Evolutionary conservation across 2,113 vertebrate genomes (phyloP), one percentile per base, ranked within the genome.

Genomic region (Coracopsis vasa): DNA sequence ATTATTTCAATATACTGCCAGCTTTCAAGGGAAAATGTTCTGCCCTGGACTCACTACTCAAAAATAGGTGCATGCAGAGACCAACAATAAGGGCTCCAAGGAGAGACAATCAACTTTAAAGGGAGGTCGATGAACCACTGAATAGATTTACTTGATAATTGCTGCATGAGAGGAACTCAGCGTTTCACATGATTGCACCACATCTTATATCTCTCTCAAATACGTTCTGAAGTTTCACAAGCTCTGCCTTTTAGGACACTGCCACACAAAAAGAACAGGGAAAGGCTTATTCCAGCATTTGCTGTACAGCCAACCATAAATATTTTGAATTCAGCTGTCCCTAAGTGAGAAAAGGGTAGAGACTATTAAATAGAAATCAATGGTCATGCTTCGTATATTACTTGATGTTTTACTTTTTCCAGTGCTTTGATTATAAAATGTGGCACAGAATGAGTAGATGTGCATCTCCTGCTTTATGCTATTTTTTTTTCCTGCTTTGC

Each of bases 341-440:
- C 27, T 54, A 77, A 82, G 60, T 64, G 65, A 42, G 2, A 64
- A 90, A 89, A 94, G 85, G 50, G 64, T 85, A 96, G 75, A 94
- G 70, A 81, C 54, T 87, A 94, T 88, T 93, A 92, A 95, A 94
- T 15, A 91, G 86, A 96, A 96, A 97, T 94, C 96, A 95, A 75
- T 92, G 65, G 94, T 67, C 67, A 67, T 35, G 91, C 78, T 94
- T 94, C 84, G 58, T 56, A 31, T 87, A 71, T 48, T 91, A 42
- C 74, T 81, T 82, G 71, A 86, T 47, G 28, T 73, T 92, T 72
- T 73, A 80, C 64, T 86, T 92, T 88, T 92, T 89, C 83, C 65
- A 66, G 41, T 64, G 54, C 67, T 94, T 91, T 71, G 86, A 89
- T 88, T 90, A 69, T 89, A 93, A 92, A 94, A 86, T 12, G 21